Evolutionary conservation across 2,888 invertebrate species (phyloP), one percentile per base, ranked within the genome.

Genomic region (Orgyia antiqua): DNA sequence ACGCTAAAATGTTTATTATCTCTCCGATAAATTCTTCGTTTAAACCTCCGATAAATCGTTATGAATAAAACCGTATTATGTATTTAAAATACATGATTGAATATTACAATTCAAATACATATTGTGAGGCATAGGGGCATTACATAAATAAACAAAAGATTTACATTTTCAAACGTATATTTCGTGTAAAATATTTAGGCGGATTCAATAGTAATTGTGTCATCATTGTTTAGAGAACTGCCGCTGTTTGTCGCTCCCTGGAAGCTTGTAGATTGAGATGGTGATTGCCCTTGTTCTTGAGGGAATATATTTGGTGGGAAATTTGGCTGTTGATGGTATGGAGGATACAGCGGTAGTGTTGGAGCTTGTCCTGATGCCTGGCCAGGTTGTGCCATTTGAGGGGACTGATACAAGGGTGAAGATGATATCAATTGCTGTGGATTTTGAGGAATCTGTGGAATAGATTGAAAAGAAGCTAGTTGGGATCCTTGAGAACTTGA

Each of bases 201-300:
- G 32, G 84, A 75, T 35, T 86, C 86, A 27, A 86, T 72, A n/a
- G 84, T 66, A 53, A 86, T 48, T 8, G 84, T 75, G 31, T 86
- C 86, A 62, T 80, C 84, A 13, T 84, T 80, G 35, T 74, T 82
- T 2, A 80, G 31, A 10, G 74, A 69, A 42, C 61, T 59, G 36
- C 71, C 68, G n/a, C 56, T 59, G 20, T 53, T 61, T 13, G 39
- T 45, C 2, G 54, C 57, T 8, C 62, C 62, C 1, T 79, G 77
- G 34, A 67, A 72, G 18, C 51, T 60, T 4, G 69, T 29, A 3
- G 78, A 66, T n/a, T n/a, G n/a, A n/a, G n/a, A n/a, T 2, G 75
- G 68, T 4, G 67, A 43, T 3, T 62, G 56, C 1, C 63, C 51
- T 1, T 69, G 67, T 1, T 38, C 40, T 33, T 65, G 63, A 12